These are phyloP conservation scores for Agapostemon virescens DNA, from an alignment of 2,888 invertebrate species.

Conservation along the genomic window DNA sequence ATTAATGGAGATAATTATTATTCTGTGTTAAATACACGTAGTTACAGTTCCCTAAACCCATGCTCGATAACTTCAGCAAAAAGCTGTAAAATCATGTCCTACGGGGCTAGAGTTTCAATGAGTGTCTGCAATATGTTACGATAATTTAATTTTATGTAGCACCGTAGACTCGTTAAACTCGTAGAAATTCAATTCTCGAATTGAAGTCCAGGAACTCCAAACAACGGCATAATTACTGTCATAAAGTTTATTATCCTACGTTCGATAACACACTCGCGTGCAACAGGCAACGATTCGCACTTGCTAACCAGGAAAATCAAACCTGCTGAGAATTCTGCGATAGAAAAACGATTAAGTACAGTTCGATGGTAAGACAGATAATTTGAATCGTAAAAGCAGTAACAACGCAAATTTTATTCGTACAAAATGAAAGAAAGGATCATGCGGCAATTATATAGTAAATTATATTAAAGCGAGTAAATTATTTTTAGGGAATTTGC, in stretches of 20 bases:
- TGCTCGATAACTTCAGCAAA: background rate
- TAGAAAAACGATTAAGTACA: background rate
- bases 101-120: background rate
- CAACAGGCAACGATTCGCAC: background rate
- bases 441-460: background rate
- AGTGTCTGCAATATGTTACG: background rate
- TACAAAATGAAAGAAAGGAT: background rate
- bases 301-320: background rate
- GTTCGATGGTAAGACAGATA: background rate
- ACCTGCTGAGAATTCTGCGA: background rate
- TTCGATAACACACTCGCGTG: background rate
- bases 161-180: conserved; percentile 6
- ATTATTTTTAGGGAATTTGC: background rate
- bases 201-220: background rate
- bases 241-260: conserved; percentile 2
- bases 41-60: background rate
- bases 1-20: background rate
- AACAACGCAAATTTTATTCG: background rate
- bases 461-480: background rate
- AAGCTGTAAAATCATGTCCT: background rate
- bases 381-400: background rate
- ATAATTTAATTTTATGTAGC: background rate
- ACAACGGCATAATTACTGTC: background rate
- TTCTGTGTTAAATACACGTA: background rate
- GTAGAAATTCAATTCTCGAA: conserved; percentile 5